phyloP scores from a whole-genome alignment of 2,888 invertebrate species.

The Agrypnus murinus region DNA sequence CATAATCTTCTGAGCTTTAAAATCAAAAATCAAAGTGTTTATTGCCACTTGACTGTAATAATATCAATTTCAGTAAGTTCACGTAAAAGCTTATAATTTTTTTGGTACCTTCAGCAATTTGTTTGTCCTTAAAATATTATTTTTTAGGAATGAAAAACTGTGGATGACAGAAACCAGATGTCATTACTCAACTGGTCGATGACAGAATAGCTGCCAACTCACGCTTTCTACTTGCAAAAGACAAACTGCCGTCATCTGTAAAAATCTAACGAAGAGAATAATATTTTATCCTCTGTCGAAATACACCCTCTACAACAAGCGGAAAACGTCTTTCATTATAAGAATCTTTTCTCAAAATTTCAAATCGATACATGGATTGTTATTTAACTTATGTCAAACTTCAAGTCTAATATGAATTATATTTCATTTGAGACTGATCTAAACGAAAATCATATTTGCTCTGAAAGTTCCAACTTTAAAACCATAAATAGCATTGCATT shows the following conservation, averaged over 20 bases:
- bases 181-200: slow-evolving; percentile 25
- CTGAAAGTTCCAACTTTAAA: neutral
- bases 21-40: too few species aligned
- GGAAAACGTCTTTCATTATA: neutral
- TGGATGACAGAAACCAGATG: slow-evolving; percentile 20
- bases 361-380: too few species aligned
- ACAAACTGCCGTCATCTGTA: slow-evolving; percentile 22
- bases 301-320: neutral
- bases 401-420: too few species aligned
- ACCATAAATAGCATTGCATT: neutral
- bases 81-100: slow-evolving; percentile 2
- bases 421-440: neutral
- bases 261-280: slow-evolving; percentile 11
- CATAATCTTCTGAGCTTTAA: too few species aligned
- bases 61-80: neutral
- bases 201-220: neutral
- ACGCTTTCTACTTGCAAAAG: neutral
- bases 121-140: slow-evolving; percentile 15
- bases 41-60: too few species aligned
- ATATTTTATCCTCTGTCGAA: slow-evolving; percentile 6
- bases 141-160: slow-evolving; percentile 18
- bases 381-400: too few species aligned
- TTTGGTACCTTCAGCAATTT: slow-evolving; percentile 7
- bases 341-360: neutral
- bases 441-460: neutral